These are phyloP conservation scores for Champsocephalus gunnari DNA, from an alignment of 2,797 vertebrate species.

Conservation along the genomic window DNA sequence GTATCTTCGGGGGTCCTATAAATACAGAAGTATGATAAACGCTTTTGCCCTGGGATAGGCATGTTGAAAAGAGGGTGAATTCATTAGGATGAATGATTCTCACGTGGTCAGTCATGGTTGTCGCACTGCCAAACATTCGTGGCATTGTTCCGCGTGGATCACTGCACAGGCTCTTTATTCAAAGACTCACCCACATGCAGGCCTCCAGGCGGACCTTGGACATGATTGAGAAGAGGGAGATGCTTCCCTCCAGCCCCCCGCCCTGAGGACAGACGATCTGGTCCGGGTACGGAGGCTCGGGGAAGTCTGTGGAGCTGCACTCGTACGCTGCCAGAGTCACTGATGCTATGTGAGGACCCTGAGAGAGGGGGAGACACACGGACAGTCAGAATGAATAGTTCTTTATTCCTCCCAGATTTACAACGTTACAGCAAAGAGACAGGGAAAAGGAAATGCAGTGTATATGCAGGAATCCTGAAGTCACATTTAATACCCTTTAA, in stretches of 20 bases:
- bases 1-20: neutral
- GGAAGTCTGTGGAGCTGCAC: slow-evolving; percentile 97
- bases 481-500: too few relatives aligned
- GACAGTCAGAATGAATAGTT: neutral
- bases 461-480: too few relatives aligned
- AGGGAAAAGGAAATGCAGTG: neutral
- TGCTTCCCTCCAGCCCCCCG: slow-evolving; percentile 80
- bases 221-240: slow-evolving; percentile 96
- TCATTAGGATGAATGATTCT: too few relatives aligned
- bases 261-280: slow-evolving; percentile 93
- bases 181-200: slow-evolving; percentile 97
- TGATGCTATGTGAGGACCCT: slow-evolving; percentile 99
- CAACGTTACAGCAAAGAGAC: too few relatives aligned
- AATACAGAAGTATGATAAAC: neutral
- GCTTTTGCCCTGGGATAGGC: neutral
- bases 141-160: neutral
- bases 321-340: slow-evolving; percentile 98
- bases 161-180: slow-evolving; percentile 2
- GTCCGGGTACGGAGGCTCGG: slow-evolving; percentile 97
- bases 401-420: too few relatives aligned
- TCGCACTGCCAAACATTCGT: slow-evolving; percentile 22
- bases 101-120: too few relatives aligned
- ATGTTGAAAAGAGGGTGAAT: neutral
- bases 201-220: slow-evolving; percentile 99
- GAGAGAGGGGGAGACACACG: slow-evolving; percentile 16